Conservation (phyloP, 1,140 invertebrate genomes). For the Anastrepha ludens region DNA sequence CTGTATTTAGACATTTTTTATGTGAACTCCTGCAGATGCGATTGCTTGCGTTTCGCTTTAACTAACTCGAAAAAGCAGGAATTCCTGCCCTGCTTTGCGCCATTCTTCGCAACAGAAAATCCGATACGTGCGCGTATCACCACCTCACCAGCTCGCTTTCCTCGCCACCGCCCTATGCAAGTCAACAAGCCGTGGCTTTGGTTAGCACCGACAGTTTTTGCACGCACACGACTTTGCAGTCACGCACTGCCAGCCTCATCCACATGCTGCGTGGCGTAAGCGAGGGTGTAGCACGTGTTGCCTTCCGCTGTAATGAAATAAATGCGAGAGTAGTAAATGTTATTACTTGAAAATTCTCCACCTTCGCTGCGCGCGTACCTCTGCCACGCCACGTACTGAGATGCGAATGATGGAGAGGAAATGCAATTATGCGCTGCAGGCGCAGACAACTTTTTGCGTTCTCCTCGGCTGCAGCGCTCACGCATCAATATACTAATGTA, state of each 20-base stretch:
- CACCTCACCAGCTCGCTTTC: not conserved
- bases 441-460: constrained; percentile 12
- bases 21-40: too few relatives aligned
- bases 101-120: not conserved
- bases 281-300: not conserved
- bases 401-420: not conserved
- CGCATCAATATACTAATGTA: not conserved
- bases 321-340: not conserved
- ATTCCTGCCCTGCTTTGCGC: not conserved
- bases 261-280: too few relatives aligned
- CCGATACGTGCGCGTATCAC: not conserved
- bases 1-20: too few relatives aligned
- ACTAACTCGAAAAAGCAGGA: too few relatives aligned
- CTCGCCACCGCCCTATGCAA: not conserved
- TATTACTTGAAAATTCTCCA: not conserved
- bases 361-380: not conserved
- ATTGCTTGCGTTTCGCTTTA: too few relatives aligned
- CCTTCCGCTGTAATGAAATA: not conserved
- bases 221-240: not conserved
- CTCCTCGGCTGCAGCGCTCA: not conserved
- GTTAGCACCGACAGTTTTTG: not conserved
- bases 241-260: not conserved
- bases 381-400: not conserved
- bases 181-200: constrained; percentile 22
- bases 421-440: constrained; percentile 24